Percentiles rank a stretch among this genome's conserved stretches.
Evolutionary conservation across 1,140 invertebrate genomes (phyloP).

Genomic region (Cydia splendana): DNA sequence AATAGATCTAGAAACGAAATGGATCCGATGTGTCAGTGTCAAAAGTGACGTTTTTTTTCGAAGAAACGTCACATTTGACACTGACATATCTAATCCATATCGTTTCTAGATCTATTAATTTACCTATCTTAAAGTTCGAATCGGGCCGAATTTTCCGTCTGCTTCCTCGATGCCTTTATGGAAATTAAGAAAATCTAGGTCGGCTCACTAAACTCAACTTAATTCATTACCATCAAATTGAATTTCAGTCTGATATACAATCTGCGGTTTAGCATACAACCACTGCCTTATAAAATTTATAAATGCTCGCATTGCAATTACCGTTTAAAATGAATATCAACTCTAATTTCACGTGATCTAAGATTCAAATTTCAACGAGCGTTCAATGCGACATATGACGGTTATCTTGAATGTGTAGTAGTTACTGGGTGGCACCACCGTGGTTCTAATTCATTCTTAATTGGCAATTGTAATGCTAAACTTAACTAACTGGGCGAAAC

Average conservation of each 20-base stretch:
- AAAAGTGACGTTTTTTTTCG: too few species aligned
- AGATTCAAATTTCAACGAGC: background rate
- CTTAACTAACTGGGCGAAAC: background rate
- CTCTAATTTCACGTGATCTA: background rate
- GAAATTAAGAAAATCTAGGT: background rate
- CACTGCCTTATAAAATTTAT: background rate
- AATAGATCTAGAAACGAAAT: too few species aligned
- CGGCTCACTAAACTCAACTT: background rate
- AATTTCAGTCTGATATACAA: constrained; percentile 7
- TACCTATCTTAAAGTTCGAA: too few species aligned
- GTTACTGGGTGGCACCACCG: background rate
- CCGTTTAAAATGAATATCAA: background rate
- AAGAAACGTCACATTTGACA: too few species aligned
- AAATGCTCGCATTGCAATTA: background rate
- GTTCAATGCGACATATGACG: background rate
- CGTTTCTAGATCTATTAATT: too few species aligned
- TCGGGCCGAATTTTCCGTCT: background rate
- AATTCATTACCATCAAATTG: constrained; percentile 17
- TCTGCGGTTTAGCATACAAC: constrained; percentile 3
- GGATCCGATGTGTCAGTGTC: too few species aligned
- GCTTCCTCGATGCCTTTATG: background rate
- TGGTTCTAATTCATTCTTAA: background rate
- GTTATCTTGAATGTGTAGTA: background rate
- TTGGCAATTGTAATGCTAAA: constrained; percentile 10
- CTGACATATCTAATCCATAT: too few species aligned